A percentile compares a stretch with the other conserved stretches of the same genome.
phyloP scores from a whole-genome alignment of 64 coral and sea anemone species.

The Montipora efflorescens region DNA sequence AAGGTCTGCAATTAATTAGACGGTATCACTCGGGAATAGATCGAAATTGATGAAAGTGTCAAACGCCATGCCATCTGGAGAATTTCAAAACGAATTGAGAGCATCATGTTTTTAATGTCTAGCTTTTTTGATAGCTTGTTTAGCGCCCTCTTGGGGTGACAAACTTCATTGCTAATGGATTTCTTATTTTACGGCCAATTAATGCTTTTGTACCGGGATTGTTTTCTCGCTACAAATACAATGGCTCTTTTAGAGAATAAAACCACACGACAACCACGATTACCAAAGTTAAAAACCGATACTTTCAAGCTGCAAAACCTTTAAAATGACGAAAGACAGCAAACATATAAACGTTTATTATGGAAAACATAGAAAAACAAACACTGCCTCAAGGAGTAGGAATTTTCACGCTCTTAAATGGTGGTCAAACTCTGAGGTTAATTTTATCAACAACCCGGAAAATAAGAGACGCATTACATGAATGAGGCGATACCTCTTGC shows the following conservation, averaged over 20 bases:
- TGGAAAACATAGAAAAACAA: not conserved
- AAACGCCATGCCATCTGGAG: not conserved
- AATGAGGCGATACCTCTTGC: not conserved
- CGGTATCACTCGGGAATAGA: not conserved
- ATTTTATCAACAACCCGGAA: not conserved
- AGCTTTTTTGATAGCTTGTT: not conserved
- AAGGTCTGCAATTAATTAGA: not conserved
- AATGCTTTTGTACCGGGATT: slow-evolving; percentile 25
- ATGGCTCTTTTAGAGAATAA: slow-evolving; percentile 12
- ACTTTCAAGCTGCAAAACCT: no score
- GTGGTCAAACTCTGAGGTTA: not conserved
- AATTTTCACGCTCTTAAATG: not conserved
- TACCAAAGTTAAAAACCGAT: not conserved
- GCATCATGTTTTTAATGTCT: not conserved
- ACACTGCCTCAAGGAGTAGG: not conserved
- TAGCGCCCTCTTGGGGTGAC: not conserved
- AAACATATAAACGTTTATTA: not conserved
- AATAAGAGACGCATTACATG: not conserved
- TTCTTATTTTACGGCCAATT: slow-evolving; percentile 25
- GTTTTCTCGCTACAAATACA: not conserved
- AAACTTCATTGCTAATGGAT: not conserved
- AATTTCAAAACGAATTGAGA: not conserved
- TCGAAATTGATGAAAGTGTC: not conserved
- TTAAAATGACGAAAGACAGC: not conserved
- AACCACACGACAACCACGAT: not conserved